Evolutionary conservation across 2,888 invertebrate species (phyloP), one percentile per base, ranked within the genome.

Genomic region (Hermaeophaga mercurialis): DNA sequence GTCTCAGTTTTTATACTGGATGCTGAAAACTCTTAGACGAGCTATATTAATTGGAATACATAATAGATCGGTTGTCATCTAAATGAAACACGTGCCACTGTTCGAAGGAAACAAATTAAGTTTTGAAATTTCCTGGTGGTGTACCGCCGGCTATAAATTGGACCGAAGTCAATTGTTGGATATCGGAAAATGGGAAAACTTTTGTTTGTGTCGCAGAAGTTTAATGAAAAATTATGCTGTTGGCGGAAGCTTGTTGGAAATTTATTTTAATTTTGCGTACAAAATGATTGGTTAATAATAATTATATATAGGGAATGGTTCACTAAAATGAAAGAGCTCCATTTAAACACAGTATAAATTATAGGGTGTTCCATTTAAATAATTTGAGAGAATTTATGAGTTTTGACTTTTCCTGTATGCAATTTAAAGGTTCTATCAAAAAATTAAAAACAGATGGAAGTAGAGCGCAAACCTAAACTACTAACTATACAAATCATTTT

Each of bases 111-210:
- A 49, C 39, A 49, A 49, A 50, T 50, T 50, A 50, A 50, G 22
- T 50, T 50, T 41, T 8, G 22, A 41, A 50, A 50, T 41, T 41
- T 50, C 41, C 26, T 39, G 28, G n/a, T n/a, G n/a, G 39, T 49
- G 49, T 28, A 26, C 49, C 50, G 28, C 31, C 24, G 41, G 50
- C 50, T 50, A 14, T 50, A 33, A 17, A 41, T 39, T 39, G 15
- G 28, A 14, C 9, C 15, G 9, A 18, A 41, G 28, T 50, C 28
- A 19, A 49, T 49, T 39, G 41, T 28, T 39, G 41, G 41, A 41
- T 50, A 50, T 50, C 33, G 50, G 50, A 50, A 50, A 50, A 50
- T 50, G 41, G 7, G 33, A 50, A 47, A 50, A 50, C 50, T 50
- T 50, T 28, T 41, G 33, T 41, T 31, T 50, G 19, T 22, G 41